A percentile compares a stretch with the other conserved stretches of the same genome.
Conservation (phyloP, 2,888 invertebrate genomes). For the Chouioia cunea region DNA sequence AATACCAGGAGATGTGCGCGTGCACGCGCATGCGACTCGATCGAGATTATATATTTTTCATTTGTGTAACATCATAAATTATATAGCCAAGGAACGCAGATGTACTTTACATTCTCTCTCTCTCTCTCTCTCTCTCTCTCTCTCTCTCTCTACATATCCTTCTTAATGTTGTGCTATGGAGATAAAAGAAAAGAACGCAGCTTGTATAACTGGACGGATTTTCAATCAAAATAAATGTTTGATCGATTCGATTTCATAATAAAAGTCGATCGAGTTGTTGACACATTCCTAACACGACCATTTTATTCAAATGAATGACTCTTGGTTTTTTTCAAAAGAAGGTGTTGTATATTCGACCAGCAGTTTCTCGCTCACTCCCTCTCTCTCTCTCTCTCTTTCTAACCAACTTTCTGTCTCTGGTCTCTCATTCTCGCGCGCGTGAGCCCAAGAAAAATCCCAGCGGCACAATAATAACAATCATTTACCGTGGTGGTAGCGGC, state of each 20-base stretch:
- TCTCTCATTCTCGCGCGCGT: background rate
- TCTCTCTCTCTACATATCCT: too few relatives aligned
- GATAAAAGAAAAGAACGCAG: too few relatives aligned
- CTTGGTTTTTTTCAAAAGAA: slow-evolving; percentile 37
- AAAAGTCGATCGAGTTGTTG: slow-evolving; percentile 16
- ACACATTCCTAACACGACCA: slow-evolving; percentile 8
- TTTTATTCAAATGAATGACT: slow-evolving; percentile 41
- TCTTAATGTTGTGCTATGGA: too few relatives aligned
- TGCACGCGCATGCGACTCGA: slow-evolving; percentile 45
- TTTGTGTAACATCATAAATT: slow-evolving; percentile 14
- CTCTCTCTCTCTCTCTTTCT: slow-evolving; percentile 7
- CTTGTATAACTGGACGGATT: too few relatives aligned
- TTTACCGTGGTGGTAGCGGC: slow-evolving; percentile 25
- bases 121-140: too few relatives aligned
- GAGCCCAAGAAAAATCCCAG: slow-evolving; percentile 30
- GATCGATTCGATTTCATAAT: slow-evolving; percentile 1
- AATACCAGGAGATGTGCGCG: slow-evolving; percentile 28
- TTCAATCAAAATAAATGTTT: slow-evolving; percentile 24
- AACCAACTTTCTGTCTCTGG: slow-evolving; percentile 5
- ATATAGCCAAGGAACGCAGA: background rate
- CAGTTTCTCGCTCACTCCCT: slow-evolving; percentile 12
- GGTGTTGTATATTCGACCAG: too few relatives aligned
- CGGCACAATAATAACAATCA: slow-evolving; percentile 40
- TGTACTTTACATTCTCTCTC: too few relatives aligned
- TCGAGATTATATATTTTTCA: slow-evolving; percentile 47